Conservation (phyloP, 2,888 invertebrate genomes). For the Marronus borbonicus region DNA sequence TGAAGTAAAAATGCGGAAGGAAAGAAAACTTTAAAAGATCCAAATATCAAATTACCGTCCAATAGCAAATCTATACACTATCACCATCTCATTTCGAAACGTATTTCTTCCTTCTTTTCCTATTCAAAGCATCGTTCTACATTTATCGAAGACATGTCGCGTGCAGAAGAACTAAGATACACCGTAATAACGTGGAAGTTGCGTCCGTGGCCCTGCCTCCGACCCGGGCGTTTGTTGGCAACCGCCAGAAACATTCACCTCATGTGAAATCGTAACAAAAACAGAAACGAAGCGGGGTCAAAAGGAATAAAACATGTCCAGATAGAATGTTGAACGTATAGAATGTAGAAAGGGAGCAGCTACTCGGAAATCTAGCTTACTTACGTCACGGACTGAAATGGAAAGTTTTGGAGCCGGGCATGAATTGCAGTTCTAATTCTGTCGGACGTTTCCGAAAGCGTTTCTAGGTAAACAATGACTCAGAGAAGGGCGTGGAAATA, state of each 20-base stretch:
- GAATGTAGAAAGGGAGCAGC: not conserved
- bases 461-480: not conserved
- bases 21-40: not conserved
- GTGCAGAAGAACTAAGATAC: not conserved
- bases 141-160: slow-evolving; percentile 4
- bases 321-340: slow-evolving; percentile 20
- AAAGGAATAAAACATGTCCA: slow-evolving; percentile 45
- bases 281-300: not conserved
- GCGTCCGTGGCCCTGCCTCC: too few species aligned
- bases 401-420: slow-evolving; percentile 32
- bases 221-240: not conserved
- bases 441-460: not conserved
- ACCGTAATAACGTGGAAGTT: slow-evolving; percentile 5
- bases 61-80: not conserved
- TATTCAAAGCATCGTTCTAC: not conserved
- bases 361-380: slow-evolving; percentile 32
- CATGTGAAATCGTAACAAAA: slow-evolving; percentile 27
- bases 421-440: slow-evolving; percentile 39
- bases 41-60: too few species aligned
- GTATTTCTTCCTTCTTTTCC: not conserved
- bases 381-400: slow-evolving; percentile 46
- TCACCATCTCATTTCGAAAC: not conserved
- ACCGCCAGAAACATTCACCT: slow-evolving; percentile 45
- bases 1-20: too few species aligned
- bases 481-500: too few species aligned